These are phyloP conservation scores for Cataglyphis albicans DNA, from an alignment of 2,888 invertebrate species.

Conservation along the genomic window DNA sequence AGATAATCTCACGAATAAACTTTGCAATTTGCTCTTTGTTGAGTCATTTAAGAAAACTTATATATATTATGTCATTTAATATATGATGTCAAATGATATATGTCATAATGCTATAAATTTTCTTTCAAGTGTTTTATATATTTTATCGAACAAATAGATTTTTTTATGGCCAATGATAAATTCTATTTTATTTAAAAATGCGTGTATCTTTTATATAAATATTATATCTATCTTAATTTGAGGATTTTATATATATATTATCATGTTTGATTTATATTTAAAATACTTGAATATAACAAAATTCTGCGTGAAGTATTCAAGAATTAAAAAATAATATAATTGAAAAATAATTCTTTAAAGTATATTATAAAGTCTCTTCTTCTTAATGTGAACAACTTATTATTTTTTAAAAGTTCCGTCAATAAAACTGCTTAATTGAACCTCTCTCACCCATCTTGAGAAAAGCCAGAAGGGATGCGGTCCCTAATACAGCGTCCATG, in stretches of 20 bases:
- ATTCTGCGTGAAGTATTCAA: background rate
- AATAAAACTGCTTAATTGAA: conserved; percentile 43
- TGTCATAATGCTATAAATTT: background rate
- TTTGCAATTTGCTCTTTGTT: conserved; percentile 34
- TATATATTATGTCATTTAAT: background rate
- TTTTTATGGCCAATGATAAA: background rate
- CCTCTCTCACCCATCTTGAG: conserved; percentile 19
- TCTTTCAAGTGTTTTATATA: background rate
- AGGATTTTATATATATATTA: background rate
- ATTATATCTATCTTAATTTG: background rate
- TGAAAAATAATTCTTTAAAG: conserved; percentile 1
- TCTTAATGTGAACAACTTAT: conserved; percentile 10
- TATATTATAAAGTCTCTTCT: background rate
- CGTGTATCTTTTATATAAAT: background rate
- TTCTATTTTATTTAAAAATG: background rate
- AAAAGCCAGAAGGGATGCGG: background rate
- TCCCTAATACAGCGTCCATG: background rate
- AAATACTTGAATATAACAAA: background rate
- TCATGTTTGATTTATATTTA: background rate
- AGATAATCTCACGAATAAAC: conserved; percentile 38
- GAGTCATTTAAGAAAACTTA: conserved; percentile 3
- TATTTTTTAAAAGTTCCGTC: background rate
- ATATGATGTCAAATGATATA: background rate
- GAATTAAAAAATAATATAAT: background rate
- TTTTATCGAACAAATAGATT: background rate